Evolutionary conservation across 2,888 invertebrate genomes (phyloP), one percentile per base, ranked within the genome.

Genomic region (Drosophila birchii): DNA sequence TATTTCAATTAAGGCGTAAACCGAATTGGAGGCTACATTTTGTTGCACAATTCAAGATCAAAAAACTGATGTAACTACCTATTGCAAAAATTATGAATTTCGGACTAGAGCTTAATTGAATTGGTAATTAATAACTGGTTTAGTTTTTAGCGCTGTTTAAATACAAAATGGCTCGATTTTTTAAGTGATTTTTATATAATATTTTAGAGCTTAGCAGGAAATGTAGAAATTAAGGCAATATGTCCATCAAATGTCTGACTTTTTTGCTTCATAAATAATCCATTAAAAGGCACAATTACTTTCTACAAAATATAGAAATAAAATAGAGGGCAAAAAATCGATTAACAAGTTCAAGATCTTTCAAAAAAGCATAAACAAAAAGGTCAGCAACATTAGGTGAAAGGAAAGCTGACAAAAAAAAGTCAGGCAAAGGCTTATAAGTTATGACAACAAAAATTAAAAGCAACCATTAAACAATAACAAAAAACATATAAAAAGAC

Each of bases 261-360:
- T 55, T 11, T 41, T n/a, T 26, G 5, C 16, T 23, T 44, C 23
- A 5, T 11, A n/a, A n/a, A 6, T n/a, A 29, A 47, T 5, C n/a
- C 26, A 26, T 26, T 47, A 5, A 47, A 29, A 47, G 11, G n/a
- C n/a, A n/a, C 34, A 39, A 44, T 38, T 39, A 32, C 32, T 67
- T 43, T 57, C 43, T 34, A 54, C 7, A 8, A 26, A 38, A 47
- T n/a, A 66, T 45, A 18, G 39, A 44, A 51, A 41, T 29, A 36
- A 36, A 14, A 51, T 20, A 23, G 29, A 62, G 60, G 60, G 34
- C 41, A 36, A 66, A 70, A 49, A 64, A 23, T 45, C 51, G 53
- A 53, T 53, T 53, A 45, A 47, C 36, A 70, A 60, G 72, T 70
- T 70, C 70, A 70, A 70, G 69, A 70, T 71, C 69, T 59, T 44